Evolutionary conservation across 2,113 vertebrate genomes (phyloP).

Genomic region (Dipodomys merriami): DNA sequence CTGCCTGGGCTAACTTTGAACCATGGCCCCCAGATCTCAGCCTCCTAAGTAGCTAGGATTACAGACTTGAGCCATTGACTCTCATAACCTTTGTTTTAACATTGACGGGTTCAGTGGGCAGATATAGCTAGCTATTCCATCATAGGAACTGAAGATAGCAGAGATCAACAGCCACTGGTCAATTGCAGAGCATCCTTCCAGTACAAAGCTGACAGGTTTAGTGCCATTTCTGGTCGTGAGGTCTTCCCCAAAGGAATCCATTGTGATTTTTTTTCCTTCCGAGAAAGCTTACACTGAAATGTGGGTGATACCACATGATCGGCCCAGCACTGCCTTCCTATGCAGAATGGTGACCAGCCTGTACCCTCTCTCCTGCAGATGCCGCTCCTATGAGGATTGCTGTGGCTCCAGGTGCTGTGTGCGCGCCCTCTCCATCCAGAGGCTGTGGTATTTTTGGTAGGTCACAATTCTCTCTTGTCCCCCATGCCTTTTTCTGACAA

Average conservation of each 20-base stretch:
- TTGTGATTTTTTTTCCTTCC: neutral
- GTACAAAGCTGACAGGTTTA: too few species aligned
- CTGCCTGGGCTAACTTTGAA: too few species aligned
- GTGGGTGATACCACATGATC: rapidly evolving
- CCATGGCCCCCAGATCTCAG: neutral
- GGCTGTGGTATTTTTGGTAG: conserved; percentile 99
- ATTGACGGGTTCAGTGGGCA: rapidly evolving
- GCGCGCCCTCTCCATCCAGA: conserved; percentile 95
- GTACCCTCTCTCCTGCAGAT: conserved; percentile 86
- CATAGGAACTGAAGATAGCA: rapidly evolving
- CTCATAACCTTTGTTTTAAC: neutral
- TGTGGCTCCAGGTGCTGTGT: conserved; percentile 98
- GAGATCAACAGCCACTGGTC: rapidly evolving
- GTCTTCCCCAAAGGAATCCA: neutral
- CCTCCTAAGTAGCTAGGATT: too few species aligned
- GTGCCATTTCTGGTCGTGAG: rapidly evolving
- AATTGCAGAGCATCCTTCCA: neutral
- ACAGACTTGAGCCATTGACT: too few species aligned
- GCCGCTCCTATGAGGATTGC: conserved; percentile 98
- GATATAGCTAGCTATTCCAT: neutral
- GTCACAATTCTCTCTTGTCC: conserved; percentile 60
- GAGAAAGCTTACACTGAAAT: neutral
- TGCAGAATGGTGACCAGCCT: neutral
- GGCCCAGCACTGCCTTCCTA: rapidly evolving
- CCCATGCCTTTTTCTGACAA: neutral